phyloP scores from a whole-genome alignment of 2,888 invertebrate species.

The Diarsia mendica region DNA sequence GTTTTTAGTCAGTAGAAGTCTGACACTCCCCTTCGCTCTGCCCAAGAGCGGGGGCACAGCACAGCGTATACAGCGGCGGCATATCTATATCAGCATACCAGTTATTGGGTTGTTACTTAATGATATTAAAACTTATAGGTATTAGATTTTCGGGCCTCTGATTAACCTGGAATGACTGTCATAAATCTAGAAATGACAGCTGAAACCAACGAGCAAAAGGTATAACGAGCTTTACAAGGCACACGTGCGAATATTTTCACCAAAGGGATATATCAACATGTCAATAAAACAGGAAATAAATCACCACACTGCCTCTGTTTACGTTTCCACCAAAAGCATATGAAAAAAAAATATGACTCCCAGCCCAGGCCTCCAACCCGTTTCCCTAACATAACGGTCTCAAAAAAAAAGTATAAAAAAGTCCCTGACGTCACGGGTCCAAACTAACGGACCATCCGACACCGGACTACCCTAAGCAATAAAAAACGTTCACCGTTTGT shows the following conservation, averaged over 20 bases:
- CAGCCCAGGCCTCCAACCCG: slow-evolving; percentile 27
- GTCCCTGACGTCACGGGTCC: slow-evolving; percentile 74
- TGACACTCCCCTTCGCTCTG: too few species aligned
- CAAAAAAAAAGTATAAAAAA: slow-evolving; percentile 68
- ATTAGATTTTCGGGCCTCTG: not conserved
- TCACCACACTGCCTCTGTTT: not conserved
- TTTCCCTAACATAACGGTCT: slow-evolving; percentile 32
- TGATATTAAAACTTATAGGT: not conserved
- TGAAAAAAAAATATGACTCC: slow-evolving; percentile 3
- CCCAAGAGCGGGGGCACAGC: too few species aligned
- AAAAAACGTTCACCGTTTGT: slow-evolving; percentile 67
- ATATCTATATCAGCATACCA: not conserved
- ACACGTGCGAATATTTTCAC: not conserved
- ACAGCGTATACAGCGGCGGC: not conserved
- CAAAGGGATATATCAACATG: too few species aligned
- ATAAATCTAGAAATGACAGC: not conserved
- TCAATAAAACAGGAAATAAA: not conserved
- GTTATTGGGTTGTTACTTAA: not conserved
- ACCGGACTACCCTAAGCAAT: slow-evolving; percentile 65
- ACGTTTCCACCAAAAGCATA: not conserved
- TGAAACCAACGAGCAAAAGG: fast-evolving
- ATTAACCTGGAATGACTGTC: not conserved
- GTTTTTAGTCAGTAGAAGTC: too few species aligned
- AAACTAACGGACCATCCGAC: slow-evolving; percentile 70
- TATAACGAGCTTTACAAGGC: too few species aligned